Evolutionary conservation across 2,888 invertebrate genomes (phyloP).

Genomic region (Ptychoptera contaminata): DNA sequence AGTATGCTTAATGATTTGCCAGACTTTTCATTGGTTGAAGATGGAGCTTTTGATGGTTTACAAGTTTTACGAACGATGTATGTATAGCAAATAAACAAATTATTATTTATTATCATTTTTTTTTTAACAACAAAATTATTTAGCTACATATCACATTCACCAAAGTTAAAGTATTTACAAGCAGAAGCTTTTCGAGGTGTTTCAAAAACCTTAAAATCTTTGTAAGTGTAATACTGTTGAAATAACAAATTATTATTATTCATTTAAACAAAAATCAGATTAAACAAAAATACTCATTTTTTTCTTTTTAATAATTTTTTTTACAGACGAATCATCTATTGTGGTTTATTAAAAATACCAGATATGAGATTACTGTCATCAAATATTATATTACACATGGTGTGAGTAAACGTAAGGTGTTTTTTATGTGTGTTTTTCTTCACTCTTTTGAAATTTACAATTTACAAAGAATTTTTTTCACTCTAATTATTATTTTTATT

Average conservation of each 20-base stretch:
- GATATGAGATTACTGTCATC: conserved; percentile 44
- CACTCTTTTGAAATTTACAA: no score
- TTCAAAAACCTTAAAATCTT: conserved; percentile 34
- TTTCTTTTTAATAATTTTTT: conserved; percentile 9
- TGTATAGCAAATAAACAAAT: conserved; percentile 5
- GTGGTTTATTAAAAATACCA: conserved; percentile 48
- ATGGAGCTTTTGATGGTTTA: conserved; percentile 23
- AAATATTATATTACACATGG: conserved; percentile 42
- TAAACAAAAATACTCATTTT: conserved; percentile 3
- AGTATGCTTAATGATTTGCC: conserved; percentile 16
- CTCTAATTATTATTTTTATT: no score
- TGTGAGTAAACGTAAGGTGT: conserved; percentile 39
- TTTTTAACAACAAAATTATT: no score
- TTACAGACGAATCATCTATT: conserved; percentile 52
- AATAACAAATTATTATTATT: not conserved
- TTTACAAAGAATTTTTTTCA: no score
- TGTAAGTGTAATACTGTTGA: conserved; percentile 32
- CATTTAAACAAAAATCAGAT: not conserved
- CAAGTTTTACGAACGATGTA: conserved; percentile 13
- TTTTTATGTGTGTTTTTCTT: conserved; percentile 3
- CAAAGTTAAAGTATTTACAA: conserved; percentile 36
- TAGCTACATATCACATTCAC: conserved; percentile 54
- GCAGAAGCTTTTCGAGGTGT: conserved; percentile 26
- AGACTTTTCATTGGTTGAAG: conserved; percentile 24
- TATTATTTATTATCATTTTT: conserved; percentile 1